These are phyloP conservation scores for Brotula barbata DNA, from an alignment of 2,797 vertebrate genomes.

Conservation along the genomic window DNA sequence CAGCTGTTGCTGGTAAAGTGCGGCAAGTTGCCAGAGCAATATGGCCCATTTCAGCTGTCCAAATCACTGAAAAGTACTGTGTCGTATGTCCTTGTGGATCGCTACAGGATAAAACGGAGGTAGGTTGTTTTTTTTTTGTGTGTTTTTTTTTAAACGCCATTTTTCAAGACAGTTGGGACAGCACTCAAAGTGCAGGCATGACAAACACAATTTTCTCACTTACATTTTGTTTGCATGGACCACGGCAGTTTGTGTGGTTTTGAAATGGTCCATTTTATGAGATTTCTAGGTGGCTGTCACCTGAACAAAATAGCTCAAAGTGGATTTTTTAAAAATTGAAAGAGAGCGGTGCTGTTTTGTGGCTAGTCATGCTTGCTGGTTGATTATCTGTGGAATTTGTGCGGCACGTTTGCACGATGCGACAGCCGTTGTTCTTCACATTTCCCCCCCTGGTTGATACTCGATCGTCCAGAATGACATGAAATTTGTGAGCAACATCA, in stretches of 20 bases:
- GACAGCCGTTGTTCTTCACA: no score
- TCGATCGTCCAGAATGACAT: no score
- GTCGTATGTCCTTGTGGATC: background rate
- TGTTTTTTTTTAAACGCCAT: no score
- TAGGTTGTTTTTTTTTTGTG: no score
- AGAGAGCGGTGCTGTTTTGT: no score
- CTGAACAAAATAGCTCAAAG: background rate
- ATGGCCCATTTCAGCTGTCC: background rate
- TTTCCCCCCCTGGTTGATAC: no score
- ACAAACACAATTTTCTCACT: background rate
- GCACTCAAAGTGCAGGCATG: background rate
- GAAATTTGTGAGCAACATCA: no score
- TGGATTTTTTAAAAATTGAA: background rate
- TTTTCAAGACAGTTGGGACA: background rate
- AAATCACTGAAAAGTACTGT: background rate
- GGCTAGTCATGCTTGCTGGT: no score
- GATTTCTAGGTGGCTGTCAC: background rate
- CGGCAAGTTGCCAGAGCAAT: background rate
- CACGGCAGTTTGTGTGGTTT: no score
- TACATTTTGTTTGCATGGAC: background rate
- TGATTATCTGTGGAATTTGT: no score
- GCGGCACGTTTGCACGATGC: no score
- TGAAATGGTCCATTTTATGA: background rate
- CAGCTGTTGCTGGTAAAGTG: constrained; percentile 2
- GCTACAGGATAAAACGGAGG: background rate